Evolutionary conservation across 2,888 invertebrate species (phyloP), one percentile per base, ranked within the genome.

Genomic region (Cordilura impudica): DNA sequence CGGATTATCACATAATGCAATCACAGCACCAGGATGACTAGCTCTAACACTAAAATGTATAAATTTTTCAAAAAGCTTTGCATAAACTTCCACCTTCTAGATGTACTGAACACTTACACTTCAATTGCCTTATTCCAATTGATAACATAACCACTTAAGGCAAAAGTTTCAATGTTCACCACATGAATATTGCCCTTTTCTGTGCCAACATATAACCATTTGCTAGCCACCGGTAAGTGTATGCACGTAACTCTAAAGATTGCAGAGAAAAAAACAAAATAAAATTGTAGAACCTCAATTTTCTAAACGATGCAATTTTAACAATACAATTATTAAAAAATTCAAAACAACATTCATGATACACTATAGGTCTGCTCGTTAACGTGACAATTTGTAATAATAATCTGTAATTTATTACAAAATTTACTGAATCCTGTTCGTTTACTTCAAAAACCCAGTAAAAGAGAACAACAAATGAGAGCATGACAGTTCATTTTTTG

Each of bases 111-210:
- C 91, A 95, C 97, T 95, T 91, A 99, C 98, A 98, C 93, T 94
- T 99, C 99, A 91, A 99, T 99, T 87, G 98, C 98, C 92, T 99
- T 99, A 93, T 99, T 99, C 99, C 99, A 99, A 93, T 99, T 98
- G 92, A 99, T 98, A 91, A 98, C 94, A 92, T 99, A 99, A 82
- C 98, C 98, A 88, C 98, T 98, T 86, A 99, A 94, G 87, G 94
- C 93, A 92, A 99, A 99, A 85, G 95, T 95, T 91, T 98, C 98
- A 86, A 99, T 95, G 91, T 98, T 96, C 88, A 98, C 96, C 83
- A 99, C 94, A 91, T 99, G 98, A 86, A 99, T 96, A 92, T 99
- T 99, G 83, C 99, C 99, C 85, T 96, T 93, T 90, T 99, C 98
- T 73, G 99, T 98, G 85, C 99, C 99, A 84, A 99, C 95, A 92